These are phyloP conservation scores for Micropoecilia bifurca DNA, from an alignment of 2,797 vertebrate species.

Conservation along the genomic window DNA sequence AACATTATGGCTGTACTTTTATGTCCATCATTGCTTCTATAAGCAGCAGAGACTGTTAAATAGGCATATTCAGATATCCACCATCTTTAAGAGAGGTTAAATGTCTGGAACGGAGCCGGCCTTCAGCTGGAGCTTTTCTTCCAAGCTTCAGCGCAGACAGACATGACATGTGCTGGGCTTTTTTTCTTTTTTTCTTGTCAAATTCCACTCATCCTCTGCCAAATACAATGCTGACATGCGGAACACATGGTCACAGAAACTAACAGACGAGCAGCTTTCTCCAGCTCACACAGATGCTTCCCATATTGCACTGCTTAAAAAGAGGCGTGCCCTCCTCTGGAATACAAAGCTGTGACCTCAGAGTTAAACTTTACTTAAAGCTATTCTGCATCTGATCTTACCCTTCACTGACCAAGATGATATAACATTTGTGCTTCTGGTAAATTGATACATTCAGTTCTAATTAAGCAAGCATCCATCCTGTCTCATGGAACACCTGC, in stretches of 20 bases:
- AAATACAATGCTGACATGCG: slow-evolving; percentile 60
- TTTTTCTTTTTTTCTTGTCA: slow-evolving; percentile 37
- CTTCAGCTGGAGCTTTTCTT: slow-evolving; percentile 55
- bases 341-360: slow-evolving; percentile 64
- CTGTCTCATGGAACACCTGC: slow-evolving; percentile 78
- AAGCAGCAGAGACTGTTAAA: slow-evolving; percentile 51
- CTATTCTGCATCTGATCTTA: slow-evolving; percentile 71
- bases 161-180: slow-evolving; percentile 21
- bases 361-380: slow-evolving; percentile 67
- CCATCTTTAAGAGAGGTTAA: slow-evolving; percentile 36
- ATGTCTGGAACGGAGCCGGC: slow-evolving; percentile 39
- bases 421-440: slow-evolving; percentile 73
- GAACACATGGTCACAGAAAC: slow-evolving; percentile 57
- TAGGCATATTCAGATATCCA: slow-evolving; percentile 24
- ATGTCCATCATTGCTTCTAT: not conserved
- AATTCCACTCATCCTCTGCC: slow-evolving; percentile 59
- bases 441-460: slow-evolving; percentile 82
- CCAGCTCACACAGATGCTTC: slow-evolving; percentile 69
- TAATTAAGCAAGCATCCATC: slow-evolving; percentile 77
- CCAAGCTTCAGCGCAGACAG: slow-evolving; percentile 34
- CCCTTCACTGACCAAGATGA: slow-evolving; percentile 62
- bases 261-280: slow-evolving; percentile 44
- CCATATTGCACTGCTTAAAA: slow-evolving; percentile 45
- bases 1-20: not conserved
- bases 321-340: slow-evolving; percentile 57